Evolutionary conservation across 2,888 invertebrate genomes (phyloP).

Genomic region (Apamea epomidion): DNA sequence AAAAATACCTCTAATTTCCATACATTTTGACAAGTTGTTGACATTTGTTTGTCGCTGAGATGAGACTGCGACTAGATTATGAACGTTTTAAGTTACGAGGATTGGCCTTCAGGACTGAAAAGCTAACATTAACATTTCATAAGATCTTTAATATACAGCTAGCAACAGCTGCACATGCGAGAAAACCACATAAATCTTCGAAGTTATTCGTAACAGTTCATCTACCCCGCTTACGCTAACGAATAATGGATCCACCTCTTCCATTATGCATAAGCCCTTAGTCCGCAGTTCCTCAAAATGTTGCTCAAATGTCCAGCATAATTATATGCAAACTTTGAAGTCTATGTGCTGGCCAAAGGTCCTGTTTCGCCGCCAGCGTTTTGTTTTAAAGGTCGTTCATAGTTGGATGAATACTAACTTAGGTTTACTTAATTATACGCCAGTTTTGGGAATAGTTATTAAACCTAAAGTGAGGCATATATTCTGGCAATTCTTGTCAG

Average conservation of each 20-base stretch:
- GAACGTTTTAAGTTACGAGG: too few species aligned
- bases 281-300: constrained; percentile 50
- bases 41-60: too few species aligned
- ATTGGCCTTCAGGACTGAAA: not conserved
- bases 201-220: constrained; percentile 23
- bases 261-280: constrained; percentile 57
- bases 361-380: constrained; percentile 41
- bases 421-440: constrained; percentile 10
- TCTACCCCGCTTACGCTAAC: constrained; percentile 16
- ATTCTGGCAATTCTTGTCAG: not conserved
- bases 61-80: too few species aligned
- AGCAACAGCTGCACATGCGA: not conserved
- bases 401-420: constrained; percentile 22
- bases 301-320: constrained; percentile 59
- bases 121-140: not conserved
- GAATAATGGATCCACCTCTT: constrained; percentile 39
- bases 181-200: constrained; percentile 11
- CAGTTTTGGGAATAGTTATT: not conserved
- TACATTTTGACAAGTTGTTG: too few species aligned
- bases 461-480: not conserved
- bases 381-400: constrained; percentile 37
- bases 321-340: constrained; percentile 69
- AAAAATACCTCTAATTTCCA: too few species aligned
- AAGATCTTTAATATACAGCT: not conserved
- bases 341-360: constrained; percentile 54